Percentiles rank a stretch among this genome's conserved stretches.
phyloP scores from a whole-genome alignment of 2,888 invertebrate genomes.

The Lumbricus terrestris region DNA sequence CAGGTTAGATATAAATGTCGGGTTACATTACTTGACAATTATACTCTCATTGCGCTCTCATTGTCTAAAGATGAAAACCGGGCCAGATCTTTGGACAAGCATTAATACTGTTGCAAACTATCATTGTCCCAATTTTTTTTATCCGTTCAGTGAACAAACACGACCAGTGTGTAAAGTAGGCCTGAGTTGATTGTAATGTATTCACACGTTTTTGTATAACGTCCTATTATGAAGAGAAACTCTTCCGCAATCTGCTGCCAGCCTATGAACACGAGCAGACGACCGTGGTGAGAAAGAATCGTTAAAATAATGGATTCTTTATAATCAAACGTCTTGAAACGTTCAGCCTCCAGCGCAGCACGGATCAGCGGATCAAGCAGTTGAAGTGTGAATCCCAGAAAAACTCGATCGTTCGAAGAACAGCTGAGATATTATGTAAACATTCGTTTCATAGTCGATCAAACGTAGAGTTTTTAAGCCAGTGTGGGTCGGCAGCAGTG shows the following conservation, averaged over 20 bases:
- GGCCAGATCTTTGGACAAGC: too few relatives aligned
- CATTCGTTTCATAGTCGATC: background rate
- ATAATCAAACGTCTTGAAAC: background rate
- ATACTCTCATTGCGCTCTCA: too few relatives aligned
- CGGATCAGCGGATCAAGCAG: too few relatives aligned
- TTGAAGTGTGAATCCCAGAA: background rate
- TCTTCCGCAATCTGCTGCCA: background rate
- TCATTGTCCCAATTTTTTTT: too few relatives aligned
- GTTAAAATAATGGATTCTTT: background rate
- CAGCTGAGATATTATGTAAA: background rate
- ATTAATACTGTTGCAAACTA: too few relatives aligned
- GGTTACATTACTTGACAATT: too few relatives aligned
- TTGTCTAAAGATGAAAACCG: too few relatives aligned
- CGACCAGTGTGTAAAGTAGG: background rate
- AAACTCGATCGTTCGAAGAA: background rate
- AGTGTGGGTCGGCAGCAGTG: background rate
- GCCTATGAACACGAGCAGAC: background rate
- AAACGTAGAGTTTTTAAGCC: background rate
- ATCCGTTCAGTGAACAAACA: too few relatives aligned
- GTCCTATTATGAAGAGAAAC: background rate
- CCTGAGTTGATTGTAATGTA: background rate
- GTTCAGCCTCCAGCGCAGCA: background rate
- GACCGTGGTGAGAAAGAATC: background rate
- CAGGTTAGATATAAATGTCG: too few relatives aligned
- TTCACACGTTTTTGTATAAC: background rate